Base-by-base conservation (phyloP, 1,140 invertebrate species). In the Paralvinella palmiformis region DNA sequence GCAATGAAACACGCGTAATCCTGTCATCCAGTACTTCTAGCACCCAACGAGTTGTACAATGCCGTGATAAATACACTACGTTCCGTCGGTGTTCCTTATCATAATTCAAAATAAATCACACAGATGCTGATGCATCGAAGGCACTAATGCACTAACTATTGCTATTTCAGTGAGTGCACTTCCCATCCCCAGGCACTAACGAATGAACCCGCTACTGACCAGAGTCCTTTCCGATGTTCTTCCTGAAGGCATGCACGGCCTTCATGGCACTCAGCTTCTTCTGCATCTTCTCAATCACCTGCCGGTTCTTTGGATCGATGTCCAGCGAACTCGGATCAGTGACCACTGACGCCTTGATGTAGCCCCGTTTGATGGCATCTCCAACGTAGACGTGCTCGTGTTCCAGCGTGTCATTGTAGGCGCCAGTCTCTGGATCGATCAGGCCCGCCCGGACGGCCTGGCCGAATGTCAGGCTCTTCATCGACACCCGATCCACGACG, bases 301-400 rank as follows among this genome's bases (percentile, higher is more conserved):
- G 75, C 52, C 71, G 70, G 68, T 79, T 79, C 50, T 72, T 68
- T 7, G 76, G 74, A 60, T 77, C 71, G 48, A 80, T 74, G 56
- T 78, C 73, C 17, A 80, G 50, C 22, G 72, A 72, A 13, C 68
- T 73, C 13, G 73, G 69, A 64, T 79, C 73, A 3, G 69, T 37
- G 15, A 66, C 64, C 24, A 66, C 33, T 10, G 50, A 41, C 6
- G 64, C 64, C 29, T 66, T 66, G 33, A 66, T 36, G 53, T 55
- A 66, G 32, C 64, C 59, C 24, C 59, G 29, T 36, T 56, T 61
- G 59, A 66, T 66, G 36, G 64, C 64, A 50, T 66, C 64, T 20
- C 64, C 64, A 27, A 66, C 59, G 37, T 66, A 66, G 31, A 66
- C n/a, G 31, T 36, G 13, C 15, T 61, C 58, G 2, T 36, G 22